Evolutionary conservation across 2,888 invertebrate genomes (phyloP).

Genomic region (Caenorhabditis japonica): DNA sequence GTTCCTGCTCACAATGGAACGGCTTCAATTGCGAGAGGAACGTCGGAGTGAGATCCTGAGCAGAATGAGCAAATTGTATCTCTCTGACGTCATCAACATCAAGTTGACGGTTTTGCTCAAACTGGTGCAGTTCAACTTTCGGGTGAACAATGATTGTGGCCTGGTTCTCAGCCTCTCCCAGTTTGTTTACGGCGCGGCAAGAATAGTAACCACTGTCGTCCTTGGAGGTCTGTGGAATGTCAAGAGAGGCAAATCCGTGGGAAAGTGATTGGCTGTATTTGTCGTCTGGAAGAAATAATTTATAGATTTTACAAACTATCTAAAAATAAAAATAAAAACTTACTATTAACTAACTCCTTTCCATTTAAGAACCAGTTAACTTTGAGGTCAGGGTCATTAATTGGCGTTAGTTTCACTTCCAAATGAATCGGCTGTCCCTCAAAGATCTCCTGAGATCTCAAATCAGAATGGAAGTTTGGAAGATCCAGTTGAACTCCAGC

Average conservation of each 20-base stretch:
- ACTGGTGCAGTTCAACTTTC: constrained; percentile 58
- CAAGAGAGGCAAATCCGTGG: constrained; percentile 95
- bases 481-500: constrained; percentile 63
- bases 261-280: constrained; percentile 82
- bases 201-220: constrained; percentile 94
- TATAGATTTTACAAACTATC: not conserved
- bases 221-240: constrained; percentile 81
- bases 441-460: constrained; percentile 88
- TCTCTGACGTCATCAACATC: constrained; percentile 76
- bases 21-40: constrained; percentile 66
- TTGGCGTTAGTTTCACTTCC: constrained; percentile 92
- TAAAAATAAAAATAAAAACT: not conserved
- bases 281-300: constrained; percentile 78
- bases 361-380: constrained; percentile 97
- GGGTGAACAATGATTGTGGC: constrained; percentile 73
- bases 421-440: constrained; percentile 95
- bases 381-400: constrained; percentile 91
- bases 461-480: constrained; percentile 91
- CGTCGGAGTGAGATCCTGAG: constrained; percentile 63
- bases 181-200: constrained; percentile 92
- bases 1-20: constrained; percentile 73
- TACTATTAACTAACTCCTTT: constrained; percentile 77
- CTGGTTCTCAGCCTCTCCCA: constrained; percentile 92
- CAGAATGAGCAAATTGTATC: constrained; percentile 63
- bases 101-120: constrained; percentile 59